These are phyloP conservation scores for Aelia acuminata DNA, from an alignment of 2,888 invertebrate species.

Conservation along the genomic window DNA sequence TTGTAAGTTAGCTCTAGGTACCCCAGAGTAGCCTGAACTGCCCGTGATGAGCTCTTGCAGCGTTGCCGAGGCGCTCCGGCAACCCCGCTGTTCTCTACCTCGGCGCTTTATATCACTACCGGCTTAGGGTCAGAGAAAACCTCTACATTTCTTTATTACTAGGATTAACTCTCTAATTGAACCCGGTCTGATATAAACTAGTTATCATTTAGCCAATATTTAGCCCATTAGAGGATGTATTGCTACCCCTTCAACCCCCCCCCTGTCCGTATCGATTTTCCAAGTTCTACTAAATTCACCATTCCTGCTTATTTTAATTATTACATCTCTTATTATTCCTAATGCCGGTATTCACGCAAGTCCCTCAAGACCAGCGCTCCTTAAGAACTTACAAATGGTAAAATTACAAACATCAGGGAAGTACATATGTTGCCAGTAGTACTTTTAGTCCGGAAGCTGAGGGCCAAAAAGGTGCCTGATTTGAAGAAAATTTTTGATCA, in stretches of 20 bases:
- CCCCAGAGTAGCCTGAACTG: background rate
- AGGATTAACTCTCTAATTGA: background rate
- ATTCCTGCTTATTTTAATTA: too few relatives aligned
- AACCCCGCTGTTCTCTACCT: constrained; percentile 6
- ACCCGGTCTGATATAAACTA: background rate
- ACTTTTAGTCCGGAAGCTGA: too few relatives aligned
- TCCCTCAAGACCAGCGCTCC: too few relatives aligned
- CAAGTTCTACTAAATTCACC: background rate
- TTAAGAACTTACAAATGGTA: too few relatives aligned
- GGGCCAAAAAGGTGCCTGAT: too few relatives aligned
- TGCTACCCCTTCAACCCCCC: too few relatives aligned
- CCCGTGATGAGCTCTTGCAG: constrained; percentile 12
- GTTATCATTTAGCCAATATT: background rate
- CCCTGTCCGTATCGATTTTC: background rate
- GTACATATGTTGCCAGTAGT: too few relatives aligned
- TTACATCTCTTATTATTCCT: too few relatives aligned
- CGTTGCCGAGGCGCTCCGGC: background rate
- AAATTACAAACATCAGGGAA: too few relatives aligned
- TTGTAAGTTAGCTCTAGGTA: background rate
- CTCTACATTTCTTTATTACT: background rate
- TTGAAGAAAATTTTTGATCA: too few relatives aligned
- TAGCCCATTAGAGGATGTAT: background rate
- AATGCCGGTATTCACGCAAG: too few relatives aligned
- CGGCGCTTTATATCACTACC: constrained; percentile 31
- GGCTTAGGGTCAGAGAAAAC: background rate